Conservation (phyloP, 2,113 vertebrate genomes). For the Pseudorasbora parva region DNA sequence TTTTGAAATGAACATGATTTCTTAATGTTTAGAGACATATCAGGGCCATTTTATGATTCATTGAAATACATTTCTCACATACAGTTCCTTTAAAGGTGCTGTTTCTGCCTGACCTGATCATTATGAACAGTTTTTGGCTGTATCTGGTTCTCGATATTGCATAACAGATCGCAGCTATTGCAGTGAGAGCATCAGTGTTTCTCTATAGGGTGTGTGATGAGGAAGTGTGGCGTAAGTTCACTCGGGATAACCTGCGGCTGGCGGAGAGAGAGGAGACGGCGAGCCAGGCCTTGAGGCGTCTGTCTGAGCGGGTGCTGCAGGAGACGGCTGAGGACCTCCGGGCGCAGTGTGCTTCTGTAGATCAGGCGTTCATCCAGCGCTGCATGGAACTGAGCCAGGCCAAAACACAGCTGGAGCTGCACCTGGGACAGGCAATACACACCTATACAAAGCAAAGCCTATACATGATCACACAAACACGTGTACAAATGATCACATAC, state of each 20-base stretch:
- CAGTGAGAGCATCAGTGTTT: not conserved
- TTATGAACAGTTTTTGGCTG: not conserved
- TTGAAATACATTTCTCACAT: too few species aligned
- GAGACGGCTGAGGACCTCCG: slow-evolving; percentile 82
- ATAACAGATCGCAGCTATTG: not conserved
- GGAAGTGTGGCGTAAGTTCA: slow-evolving; percentile 81
- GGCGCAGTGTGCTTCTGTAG: slow-evolving; percentile 75
- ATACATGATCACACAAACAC: too few species aligned
- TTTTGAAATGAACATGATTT: too few species aligned
- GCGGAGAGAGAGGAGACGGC: slow-evolving; percentile 79
- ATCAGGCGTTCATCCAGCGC: slow-evolving; percentile 75
- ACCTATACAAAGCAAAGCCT: not conserved
- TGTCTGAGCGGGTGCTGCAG: slow-evolving; percentile 81
- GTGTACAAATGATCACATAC: not conserved
- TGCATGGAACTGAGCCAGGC: slow-evolving; percentile 78
- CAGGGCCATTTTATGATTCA: too few species aligned
- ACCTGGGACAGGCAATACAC: slow-evolving; percentile 74
- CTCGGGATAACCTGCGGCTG: slow-evolving; percentile 78
- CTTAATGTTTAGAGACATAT: too few species aligned
- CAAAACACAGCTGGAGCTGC: slow-evolving; percentile 77
- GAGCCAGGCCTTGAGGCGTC: slow-evolving; percentile 75
- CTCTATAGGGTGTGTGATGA: slow-evolving; percentile 77
- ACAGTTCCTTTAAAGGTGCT: too few species aligned
- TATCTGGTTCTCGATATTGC: not conserved
- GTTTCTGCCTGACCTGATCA: too few species aligned